Evolutionary conservation across 1,140 invertebrate species (phyloP).

Genomic region (Ridgeia piscesae): DNA sequence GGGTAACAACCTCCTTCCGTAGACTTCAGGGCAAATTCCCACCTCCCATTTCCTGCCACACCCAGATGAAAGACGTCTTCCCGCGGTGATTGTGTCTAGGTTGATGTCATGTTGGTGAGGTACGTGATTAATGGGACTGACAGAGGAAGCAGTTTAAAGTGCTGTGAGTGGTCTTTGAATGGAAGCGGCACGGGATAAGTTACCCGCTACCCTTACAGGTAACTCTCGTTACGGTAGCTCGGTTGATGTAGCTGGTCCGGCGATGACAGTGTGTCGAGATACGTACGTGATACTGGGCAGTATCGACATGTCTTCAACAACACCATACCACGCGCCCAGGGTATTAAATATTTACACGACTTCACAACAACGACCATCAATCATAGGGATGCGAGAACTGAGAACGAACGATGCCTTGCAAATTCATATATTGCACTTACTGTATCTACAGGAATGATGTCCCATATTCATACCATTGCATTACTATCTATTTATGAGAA

Average conservation of each 20-base stretch:
- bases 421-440: neutral
- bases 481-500: neutral
- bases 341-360: neutral
- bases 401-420: neutral
- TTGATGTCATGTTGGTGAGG: too few relatives aligned
- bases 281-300: neutral
- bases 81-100: too few relatives aligned
- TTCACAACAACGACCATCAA: neutral
- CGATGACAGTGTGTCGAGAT: too few relatives aligned
- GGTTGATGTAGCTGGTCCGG: neutral
- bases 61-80: too few relatives aligned
- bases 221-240: neutral
- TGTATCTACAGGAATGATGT: neutral
- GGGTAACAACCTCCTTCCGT: too few relatives aligned
- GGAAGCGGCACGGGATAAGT: too few relatives aligned
- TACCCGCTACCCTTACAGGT: neutral
- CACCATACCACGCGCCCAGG: neutral
- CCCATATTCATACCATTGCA: neutral
- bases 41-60: too few relatives aligned
- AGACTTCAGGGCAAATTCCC: too few relatives aligned
- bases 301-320: neutral
- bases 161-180: too few relatives aligned
- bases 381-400: neutral
- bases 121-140: too few relatives aligned
- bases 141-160: too few relatives aligned